Base-by-base conservation (phyloP, 1,140 invertebrate species). In the Heliothis subflexa region DNA sequence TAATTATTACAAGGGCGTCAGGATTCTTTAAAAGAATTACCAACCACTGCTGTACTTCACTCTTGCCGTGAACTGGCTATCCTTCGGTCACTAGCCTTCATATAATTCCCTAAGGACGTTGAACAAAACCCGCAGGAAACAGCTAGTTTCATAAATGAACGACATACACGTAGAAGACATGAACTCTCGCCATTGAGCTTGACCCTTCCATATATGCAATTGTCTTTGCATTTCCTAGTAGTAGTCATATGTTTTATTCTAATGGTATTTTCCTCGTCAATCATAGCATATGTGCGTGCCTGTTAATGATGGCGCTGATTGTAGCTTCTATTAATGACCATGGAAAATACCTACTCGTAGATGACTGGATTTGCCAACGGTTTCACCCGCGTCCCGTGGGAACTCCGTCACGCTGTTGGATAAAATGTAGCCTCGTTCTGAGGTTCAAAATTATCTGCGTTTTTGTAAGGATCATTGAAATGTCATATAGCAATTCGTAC, bases 111-210 rank as follows among this genome's bases (percentile, higher is more conserved):
- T 3, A 57, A 25, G 55, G 21, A 25, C 21, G 12, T 13, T 13
- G 21, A 59, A 21, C 21, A 18, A 25, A 59, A 11, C 7, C 21
- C 25, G 11, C 55, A 13, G 18, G 18, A 25, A 2, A 5, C 13
- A 59, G 3, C 1, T 14, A 59, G 9, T 3, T 59, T 25, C 21
- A 21, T 5, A 21, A 55, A 57, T 12, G 0, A 25, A 59, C 55
- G 2, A 40, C 33, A 40, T 0, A 40, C 4, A 28, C 25, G 21
- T 54, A 9, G 12, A 12, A 59, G 3, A 5, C 25, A 13, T 59
- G 55, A 59, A 59, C 55, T 57, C 21, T 59, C 25, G 21, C 25
- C 55, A 28, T 59, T 59, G 55, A 59, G 14, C 55, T 59, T 28
- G 21, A 59, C 21, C 12, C 13, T 1, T 21, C 13, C 21, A 59